These are phyloP conservation scores for Dipodomys ordii DNA, from an alignment of 2,113 vertebrate genomes.

Conservation along the genomic window DNA sequence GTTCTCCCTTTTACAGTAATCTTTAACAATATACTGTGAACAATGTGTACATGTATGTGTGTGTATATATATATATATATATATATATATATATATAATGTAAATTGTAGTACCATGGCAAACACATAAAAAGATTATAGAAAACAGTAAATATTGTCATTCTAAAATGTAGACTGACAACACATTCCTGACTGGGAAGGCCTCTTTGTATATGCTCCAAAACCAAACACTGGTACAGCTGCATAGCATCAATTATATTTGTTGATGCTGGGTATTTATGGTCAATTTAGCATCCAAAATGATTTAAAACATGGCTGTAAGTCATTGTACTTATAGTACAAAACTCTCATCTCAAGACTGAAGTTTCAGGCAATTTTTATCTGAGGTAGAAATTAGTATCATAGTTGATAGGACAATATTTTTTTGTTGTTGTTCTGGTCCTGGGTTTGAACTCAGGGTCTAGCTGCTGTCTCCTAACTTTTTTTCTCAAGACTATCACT, in stretches of 20 bases:
- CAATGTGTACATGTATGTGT: background rate
- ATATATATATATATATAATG: background rate
- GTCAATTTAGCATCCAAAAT: slow-evolving; percentile 13
- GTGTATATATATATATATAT: no score
- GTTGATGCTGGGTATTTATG: background rate
- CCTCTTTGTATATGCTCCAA: background rate
- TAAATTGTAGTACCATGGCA: slow-evolving; percentile 21
- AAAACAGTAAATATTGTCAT: background rate
- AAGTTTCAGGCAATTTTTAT: slow-evolving; percentile 11
- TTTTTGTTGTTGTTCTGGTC: no score
- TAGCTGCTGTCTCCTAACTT: no score
- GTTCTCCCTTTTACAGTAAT: slow-evolving; percentile 7
- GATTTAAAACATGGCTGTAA: slow-evolving; percentile 53
- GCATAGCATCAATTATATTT: background rate
- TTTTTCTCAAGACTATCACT: no score
- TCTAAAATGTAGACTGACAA: background rate
- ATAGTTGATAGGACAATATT: background rate
- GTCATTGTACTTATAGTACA: background rate
- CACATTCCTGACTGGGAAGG: background rate
- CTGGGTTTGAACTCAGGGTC: no score
- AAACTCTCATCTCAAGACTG: slow-evolving; percentile 38
- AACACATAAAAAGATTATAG: background rate
- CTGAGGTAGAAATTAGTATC: background rate
- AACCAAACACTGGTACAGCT: background rate
- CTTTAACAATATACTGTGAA: slow-evolving; percentile 37